These are phyloP conservation scores for Todus mexicanus DNA, from an alignment of 2,797 vertebrate genomes.

Conservation along the genomic window DNA sequence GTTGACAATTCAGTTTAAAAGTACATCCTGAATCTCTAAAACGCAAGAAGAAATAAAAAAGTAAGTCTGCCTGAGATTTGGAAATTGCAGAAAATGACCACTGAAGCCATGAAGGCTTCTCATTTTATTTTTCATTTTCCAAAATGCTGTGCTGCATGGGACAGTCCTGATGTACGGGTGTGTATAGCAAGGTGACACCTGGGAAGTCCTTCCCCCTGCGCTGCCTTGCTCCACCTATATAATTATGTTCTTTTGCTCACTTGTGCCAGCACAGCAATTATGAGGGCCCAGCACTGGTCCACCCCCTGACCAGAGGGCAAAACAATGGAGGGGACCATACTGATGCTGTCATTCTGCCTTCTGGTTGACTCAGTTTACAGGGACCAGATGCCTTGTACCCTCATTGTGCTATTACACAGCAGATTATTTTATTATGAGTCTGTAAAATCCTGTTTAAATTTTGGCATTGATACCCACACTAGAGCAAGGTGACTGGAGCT, in stretches of 20 bases:
- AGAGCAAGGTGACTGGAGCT: not conserved
- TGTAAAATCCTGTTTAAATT: not conserved
- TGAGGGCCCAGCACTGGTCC: not conserved
- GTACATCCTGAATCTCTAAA: not conserved
- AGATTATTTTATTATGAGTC: not conserved
- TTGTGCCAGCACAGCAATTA: accelerated
- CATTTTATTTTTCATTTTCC: not conserved
- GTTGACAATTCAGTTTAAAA: not conserved
- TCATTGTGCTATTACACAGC: not conserved
- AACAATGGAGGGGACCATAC: not conserved
- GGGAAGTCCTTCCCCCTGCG: not conserved
- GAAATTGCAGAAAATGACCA: not conserved
- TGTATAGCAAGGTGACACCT: not conserved
- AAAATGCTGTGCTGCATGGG: not conserved
- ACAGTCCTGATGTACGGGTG: not conserved
- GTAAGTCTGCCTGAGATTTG: not conserved
- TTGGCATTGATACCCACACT: not conserved
- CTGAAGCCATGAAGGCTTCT: not conserved
- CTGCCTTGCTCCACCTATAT: not conserved
- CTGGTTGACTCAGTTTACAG: not conserved
- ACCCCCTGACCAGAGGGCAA: not conserved
- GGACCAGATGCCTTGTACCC: not conserved
- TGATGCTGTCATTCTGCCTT: not conserved
- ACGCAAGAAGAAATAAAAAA: not conserved
- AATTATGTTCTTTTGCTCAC: not conserved